phyloP scores from a whole-genome alignment of 2,113 vertebrate species.

The Cnemophilus loriae region DNA sequence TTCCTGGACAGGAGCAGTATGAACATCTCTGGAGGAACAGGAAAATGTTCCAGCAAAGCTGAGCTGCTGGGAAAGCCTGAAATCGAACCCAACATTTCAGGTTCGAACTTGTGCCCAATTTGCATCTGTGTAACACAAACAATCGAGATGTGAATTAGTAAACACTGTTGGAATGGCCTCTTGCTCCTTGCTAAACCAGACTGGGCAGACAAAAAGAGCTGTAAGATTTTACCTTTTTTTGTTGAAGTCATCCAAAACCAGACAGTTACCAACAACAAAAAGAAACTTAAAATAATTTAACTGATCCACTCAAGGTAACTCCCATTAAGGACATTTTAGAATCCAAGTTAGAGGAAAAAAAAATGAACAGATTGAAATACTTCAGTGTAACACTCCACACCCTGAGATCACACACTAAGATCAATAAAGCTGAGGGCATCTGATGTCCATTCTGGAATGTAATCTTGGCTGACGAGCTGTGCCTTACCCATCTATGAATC shows the following conservation, averaged over 20 bases:
- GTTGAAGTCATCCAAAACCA: neutral
- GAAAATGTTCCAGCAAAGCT: neutral
- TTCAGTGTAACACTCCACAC: neutral
- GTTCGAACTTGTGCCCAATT: neutral
- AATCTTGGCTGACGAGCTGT: neutral
- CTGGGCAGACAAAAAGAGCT: neutral
- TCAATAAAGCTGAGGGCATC: neutral
- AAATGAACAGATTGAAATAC: neutral
- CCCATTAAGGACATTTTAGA: neutral
- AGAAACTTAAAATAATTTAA: neutral
- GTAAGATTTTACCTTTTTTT: neutral
- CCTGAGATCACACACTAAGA: conserved; percentile 9
- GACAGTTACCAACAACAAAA: neutral
- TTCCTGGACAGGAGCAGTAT: neutral
- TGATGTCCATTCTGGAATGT: conserved; percentile 8
- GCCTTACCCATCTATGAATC: neutral
- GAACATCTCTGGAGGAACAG: neutral
- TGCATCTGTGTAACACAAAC: neutral
- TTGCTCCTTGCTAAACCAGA: neutral
- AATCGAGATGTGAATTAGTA: neutral
- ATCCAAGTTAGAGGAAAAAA: neutral
- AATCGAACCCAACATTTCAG: neutral
- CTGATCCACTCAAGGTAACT: neutral
- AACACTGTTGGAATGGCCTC: neutral
- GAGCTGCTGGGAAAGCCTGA: neutral